Base-by-base conservation (phyloP, 2,888 invertebrate species). In the Halocaridina rubra region DNA sequence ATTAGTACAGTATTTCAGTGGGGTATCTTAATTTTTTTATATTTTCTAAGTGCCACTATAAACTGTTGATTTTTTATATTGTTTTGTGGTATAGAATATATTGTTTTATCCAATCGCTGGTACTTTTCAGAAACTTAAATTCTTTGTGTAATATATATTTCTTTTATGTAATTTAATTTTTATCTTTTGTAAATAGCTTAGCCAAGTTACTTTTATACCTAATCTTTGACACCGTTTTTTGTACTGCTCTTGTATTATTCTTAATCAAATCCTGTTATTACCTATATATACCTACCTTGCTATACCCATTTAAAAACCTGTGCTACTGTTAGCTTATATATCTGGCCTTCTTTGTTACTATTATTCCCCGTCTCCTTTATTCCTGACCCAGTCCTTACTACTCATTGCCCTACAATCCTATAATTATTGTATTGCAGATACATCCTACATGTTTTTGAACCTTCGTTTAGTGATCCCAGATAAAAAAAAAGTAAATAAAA, bases 381-480 rank as follows among this genome's bases (percentile, higher is more conserved):
- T 19, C 19, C 13, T 22, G 61, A 33, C 22, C 33, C 71, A 33
- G n/a, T 29, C 27, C n/a, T 69, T 69, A 30, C 30, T 69, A 69
- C n/a, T 29, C 27, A n/a, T 29, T 61, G 32, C 32, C 24, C 29
- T 61, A 57, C 29, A 32, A 32, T 77, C 32, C 19, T 22, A 24
- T 29, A 59, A 69, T 67, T 81, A 69, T 61, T 76, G 69, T 81
- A 71, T 84, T 84, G 82, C 72, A 84, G 82, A 77, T 72, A 77
- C 82, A 84, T 84, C 75, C 82, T 77, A 78, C 71, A 59, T 69
- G 77, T 84, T 84, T 72, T 77, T 46, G 71, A 59, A 71, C 78
- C 72, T 78, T 78, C 72, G 78, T 84, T 80, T 84, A 77, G 78
- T 64, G 71, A 84, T 84, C 75, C 78, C 77, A 84, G 82, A 76